Evolutionary conservation across 2,888 invertebrate species (phyloP).

Genomic region (Cephus pulcher): DNA sequence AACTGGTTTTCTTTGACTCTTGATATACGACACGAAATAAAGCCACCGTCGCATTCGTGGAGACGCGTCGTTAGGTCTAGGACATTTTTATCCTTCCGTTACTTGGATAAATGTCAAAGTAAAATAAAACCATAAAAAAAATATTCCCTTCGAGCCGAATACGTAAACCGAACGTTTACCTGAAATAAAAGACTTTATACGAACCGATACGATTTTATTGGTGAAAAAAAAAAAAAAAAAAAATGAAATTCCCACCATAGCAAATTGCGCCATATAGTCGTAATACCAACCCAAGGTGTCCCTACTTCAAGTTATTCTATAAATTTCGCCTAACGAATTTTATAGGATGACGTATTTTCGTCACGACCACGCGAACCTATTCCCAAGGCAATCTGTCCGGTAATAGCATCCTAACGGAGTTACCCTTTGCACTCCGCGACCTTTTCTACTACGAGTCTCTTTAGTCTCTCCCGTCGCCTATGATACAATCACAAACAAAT

Average conservation of each 20-base stretch:
- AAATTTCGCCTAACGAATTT: constrained; percentile 33
- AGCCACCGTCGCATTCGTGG: background rate
- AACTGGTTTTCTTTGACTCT: background rate
- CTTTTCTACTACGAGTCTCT: constrained; percentile 19
- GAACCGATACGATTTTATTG: background rate
- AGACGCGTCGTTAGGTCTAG: background rate
- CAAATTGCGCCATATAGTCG: background rate
- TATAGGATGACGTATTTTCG: constrained; percentile 32
- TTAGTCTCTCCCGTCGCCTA: constrained; percentile 21
- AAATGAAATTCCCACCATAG: too few relatives aligned
- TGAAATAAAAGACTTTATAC: background rate
- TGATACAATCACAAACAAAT: constrained; percentile 40
- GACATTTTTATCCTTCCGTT: background rate
- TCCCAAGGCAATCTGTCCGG: constrained; percentile 45
- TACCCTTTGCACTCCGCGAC: constrained; percentile 35
- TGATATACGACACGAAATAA: background rate
- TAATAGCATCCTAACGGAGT: constrained; percentile 43
- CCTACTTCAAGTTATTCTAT: constrained; percentile 8
- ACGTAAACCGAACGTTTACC: background rate
- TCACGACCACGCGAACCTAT: constrained; percentile 38
- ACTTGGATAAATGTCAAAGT: background rate
- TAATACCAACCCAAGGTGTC: background rate
- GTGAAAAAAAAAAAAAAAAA: background rate
- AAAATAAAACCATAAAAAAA: background rate
- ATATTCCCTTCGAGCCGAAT: background rate